Percentiles rank a stretch among this genome's conserved stretches.
phyloP scores from a whole-genome alignment of 2,113 vertebrate genomes.

The Murina feae region DNA sequence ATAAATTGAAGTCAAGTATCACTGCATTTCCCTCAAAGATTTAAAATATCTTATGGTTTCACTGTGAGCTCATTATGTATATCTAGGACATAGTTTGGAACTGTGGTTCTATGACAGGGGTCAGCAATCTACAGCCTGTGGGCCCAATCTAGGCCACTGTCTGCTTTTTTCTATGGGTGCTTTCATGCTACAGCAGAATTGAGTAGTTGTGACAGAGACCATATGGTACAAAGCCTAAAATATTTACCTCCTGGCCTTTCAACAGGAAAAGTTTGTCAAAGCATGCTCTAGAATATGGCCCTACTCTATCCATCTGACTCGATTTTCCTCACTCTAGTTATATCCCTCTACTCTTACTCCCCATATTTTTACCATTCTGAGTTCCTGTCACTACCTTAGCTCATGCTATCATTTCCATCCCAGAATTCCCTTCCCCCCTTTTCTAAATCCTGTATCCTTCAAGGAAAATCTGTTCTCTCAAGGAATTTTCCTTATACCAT shows the following conservation, averaged over 20 bases:
- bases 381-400: background rate
- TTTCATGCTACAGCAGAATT: background rate
- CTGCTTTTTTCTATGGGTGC: background rate
- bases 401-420: conserved; percentile 4
- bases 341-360: background rate
- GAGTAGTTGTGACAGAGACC: background rate
- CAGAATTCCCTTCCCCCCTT: background rate
- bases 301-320: background rate
- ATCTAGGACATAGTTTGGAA: background rate
- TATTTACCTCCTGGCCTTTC: background rate
- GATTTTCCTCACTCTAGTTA: background rate
- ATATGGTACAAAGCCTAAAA: background rate
- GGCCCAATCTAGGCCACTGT: background rate
- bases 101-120: background rate
- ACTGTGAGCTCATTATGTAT: background rate
- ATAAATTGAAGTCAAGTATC: background rate
- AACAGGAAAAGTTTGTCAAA: background rate
- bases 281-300: background rate
- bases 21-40: conserved; percentile 3
- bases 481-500: background rate
- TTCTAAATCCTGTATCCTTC: background rate
- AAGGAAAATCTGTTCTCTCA: conserved; percentile 4
- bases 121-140: background rate
- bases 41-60: background rate
- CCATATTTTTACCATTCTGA: background rate